A percentile compares a stretch with the other conserved stretches of the same genome.
Evolutionary conservation across 2,797 vertebrate genomes (phyloP).

Genomic region (Amblyopsis hoosieri): DNA sequence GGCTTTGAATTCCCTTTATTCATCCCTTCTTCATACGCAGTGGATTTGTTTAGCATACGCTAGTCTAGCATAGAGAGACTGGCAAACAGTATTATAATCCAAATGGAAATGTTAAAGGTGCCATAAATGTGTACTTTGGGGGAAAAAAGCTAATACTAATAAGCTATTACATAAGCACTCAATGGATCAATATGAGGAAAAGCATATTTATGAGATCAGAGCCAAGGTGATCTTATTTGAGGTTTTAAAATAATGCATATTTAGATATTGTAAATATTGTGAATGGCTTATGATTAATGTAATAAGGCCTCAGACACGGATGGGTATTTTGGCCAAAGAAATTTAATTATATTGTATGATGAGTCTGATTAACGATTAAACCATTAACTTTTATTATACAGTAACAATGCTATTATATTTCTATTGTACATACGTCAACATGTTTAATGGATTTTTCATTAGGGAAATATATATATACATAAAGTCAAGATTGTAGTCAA

Average conservation of each 20-base stretch:
- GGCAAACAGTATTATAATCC: constrained; percentile 13
- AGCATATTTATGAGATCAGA: neutral
- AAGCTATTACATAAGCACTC: constrained; percentile 20
- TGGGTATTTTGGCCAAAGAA: constrained; percentile 8
- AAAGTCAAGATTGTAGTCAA: constrained; percentile 23
- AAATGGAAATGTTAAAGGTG: constrained; percentile 14
- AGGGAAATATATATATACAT: neutral
- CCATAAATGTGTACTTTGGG: neutral
- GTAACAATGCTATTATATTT: constrained; percentile 1
- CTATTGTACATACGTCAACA: constrained; percentile 1
- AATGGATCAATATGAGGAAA: constrained; percentile 10
- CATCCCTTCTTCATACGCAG: constrained; percentile 30
- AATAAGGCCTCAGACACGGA: constrained; percentile 27
- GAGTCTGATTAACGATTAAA: no score
- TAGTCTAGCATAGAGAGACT: constrained; percentile 6
- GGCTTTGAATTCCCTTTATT: constrained; percentile 57
- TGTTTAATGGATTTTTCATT: neutral
- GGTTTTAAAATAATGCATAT: neutral
- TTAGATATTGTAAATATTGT: constrained; percentile 23
- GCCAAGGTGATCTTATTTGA: no score
- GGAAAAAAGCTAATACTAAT: constrained; percentile 8
- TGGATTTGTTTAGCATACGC: constrained; percentile 34
- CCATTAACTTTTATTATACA: neutral
- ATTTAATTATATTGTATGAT: neutral
- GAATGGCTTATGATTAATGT: constrained; percentile 31